Percentiles rank a stretch among this genome's conserved stretches.
These are phyloP conservation scores for Pelecanoides urinatrix DNA, from an alignment of 2,113 vertebrate species.

Conservation along the genomic window DNA sequence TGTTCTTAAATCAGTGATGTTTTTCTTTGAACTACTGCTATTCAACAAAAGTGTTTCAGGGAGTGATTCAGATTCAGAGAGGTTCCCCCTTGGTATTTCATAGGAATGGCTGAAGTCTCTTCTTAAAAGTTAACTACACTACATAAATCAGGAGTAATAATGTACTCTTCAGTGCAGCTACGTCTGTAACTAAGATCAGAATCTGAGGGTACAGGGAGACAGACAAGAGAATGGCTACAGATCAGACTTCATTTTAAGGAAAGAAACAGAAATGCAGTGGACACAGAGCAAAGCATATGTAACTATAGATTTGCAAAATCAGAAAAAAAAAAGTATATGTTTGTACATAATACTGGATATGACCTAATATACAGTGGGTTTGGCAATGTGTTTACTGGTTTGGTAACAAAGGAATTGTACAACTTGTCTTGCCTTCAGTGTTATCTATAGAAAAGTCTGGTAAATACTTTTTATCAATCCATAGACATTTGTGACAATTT, in stretches of 20 bases:
- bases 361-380: neutral
- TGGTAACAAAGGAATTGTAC: neutral
- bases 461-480: neutral
- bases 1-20: neutral
- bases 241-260: neutral
- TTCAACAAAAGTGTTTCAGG: neutral
- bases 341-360: neutral
- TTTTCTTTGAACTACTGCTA: slow-evolving; percentile 8
- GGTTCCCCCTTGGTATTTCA: neutral
- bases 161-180: neutral
- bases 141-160: neutral
- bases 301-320: neutral
- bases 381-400: neutral
- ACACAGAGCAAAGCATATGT: neutral
- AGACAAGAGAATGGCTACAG: neutral
- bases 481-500: neutral
- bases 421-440: neutral
- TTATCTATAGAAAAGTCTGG: neutral
- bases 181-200: neutral
- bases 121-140: neutral
- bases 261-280: neutral
- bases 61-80: neutral
- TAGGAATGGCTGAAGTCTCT: neutral
- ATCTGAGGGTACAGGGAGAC: neutral
- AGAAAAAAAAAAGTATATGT: neutral